Percentiles rank a stretch among this genome's conserved stretches.
Conservation (phyloP, 2,797 vertebrate species). For the Aulostomus chinensis region DNA sequence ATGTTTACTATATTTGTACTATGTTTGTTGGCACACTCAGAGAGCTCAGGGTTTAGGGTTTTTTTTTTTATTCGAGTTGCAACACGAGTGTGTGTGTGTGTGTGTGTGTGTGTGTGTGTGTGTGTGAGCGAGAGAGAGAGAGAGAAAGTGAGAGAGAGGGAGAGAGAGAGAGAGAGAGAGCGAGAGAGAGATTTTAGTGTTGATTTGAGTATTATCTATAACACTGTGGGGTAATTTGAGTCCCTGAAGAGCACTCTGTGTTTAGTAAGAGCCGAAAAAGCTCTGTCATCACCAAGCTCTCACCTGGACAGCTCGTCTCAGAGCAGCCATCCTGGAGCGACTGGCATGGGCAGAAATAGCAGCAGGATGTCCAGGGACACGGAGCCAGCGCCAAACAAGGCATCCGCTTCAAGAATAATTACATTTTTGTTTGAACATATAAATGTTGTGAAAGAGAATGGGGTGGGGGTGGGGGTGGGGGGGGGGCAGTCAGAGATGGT, state of each 20-base stretch:
- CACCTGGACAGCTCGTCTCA: constrained; percentile 67
- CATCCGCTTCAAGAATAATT: constrained; percentile 36
- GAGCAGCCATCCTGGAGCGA: constrained; percentile 56
- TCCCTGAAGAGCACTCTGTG: constrained; percentile 56
- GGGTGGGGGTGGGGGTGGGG: neutral
- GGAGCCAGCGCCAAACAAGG: constrained; percentile 34
- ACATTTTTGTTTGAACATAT: too few relatives aligned
- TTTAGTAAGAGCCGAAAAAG: constrained; percentile 60
- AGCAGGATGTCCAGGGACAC: constrained; percentile 29
- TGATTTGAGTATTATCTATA: constrained; percentile 58
- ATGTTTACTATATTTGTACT: too few relatives aligned
- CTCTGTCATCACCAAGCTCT: constrained; percentile 60
- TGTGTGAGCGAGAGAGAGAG: too few relatives aligned
- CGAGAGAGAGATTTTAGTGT: constrained; percentile 37
- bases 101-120: too few relatives aligned
- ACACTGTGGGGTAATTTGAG: constrained; percentile 59
- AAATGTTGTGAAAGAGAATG: too few relatives aligned
- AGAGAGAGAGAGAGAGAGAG: too few relatives aligned
- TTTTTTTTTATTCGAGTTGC: too few relatives aligned
- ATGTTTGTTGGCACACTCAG: too few relatives aligned
- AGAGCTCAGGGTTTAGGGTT: too few relatives aligned
- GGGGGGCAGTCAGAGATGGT: constrained; percentile 30
- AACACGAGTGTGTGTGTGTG: too few relatives aligned
- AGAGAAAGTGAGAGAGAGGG: too few relatives aligned
- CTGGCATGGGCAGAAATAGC: constrained; percentile 61